Conservation (phyloP, 2,888 invertebrate species). For the Sceliomorpha sp. region DNA sequence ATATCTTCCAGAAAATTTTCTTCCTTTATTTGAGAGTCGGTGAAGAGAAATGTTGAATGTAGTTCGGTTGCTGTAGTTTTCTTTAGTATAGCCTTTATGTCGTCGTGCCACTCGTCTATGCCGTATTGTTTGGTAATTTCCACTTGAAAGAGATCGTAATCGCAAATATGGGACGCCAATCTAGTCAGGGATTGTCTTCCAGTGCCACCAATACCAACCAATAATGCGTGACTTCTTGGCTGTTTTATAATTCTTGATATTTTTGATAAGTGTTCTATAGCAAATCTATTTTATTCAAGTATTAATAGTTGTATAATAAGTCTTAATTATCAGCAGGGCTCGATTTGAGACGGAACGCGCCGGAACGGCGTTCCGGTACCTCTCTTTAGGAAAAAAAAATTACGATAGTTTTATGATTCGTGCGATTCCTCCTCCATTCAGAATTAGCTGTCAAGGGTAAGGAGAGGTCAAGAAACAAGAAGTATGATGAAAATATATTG, state of each 20-base stretch:
- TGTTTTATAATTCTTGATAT: constrained; percentile 95
- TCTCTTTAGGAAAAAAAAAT: too few relatives aligned
- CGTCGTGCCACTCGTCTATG: constrained; percentile 93
- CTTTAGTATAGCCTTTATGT: constrained; percentile 89
- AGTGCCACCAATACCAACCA: constrained; percentile 96
- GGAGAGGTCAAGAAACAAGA: too few relatives aligned
- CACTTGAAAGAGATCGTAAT: constrained; percentile 93
- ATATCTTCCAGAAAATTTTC: constrained; percentile 96
- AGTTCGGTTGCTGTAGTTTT: constrained; percentile 92
- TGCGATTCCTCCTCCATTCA: too few relatives aligned
- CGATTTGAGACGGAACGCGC: too few relatives aligned
- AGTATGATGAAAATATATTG: too few relatives aligned
- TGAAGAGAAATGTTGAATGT: constrained; percentile 94
- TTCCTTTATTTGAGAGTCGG: constrained; percentile 96
- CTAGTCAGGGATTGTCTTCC: constrained; percentile 95
- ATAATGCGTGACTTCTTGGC: constrained; percentile 93
- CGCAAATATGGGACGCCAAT: constrained; percentile 95
- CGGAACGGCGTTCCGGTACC: too few relatives aligned
- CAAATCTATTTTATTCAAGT: constrained; percentile 85
- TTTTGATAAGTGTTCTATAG: constrained; percentile 95
- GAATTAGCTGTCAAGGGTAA: too few relatives aligned
- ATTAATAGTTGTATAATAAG: neutral
- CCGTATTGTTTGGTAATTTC: constrained; percentile 95
- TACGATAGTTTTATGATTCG: too few relatives aligned
- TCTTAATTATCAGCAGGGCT: neutral